Conservation (phyloP, 2,113 vertebrate species). For the Heloderma charlesbogerti region DNA sequence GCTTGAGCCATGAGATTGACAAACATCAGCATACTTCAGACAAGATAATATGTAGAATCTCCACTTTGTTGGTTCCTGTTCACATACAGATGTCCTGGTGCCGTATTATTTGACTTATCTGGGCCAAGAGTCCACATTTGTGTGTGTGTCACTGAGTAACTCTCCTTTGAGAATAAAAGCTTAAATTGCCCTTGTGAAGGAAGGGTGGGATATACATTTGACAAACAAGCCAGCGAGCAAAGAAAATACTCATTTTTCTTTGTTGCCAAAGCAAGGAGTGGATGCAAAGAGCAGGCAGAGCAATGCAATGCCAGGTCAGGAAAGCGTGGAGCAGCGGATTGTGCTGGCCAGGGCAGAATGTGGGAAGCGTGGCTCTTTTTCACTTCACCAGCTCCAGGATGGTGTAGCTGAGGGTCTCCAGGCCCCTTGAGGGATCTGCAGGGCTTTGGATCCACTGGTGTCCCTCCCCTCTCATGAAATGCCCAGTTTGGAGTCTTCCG, state of each 20-base stretch:
- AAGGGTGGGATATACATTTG: neutral
- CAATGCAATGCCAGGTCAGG: no score
- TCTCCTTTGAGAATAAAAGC: neutral
- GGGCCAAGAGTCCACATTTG: neutral
- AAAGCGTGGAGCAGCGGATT: no score
- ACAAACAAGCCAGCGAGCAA: neutral
- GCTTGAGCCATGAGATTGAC: conserved; percentile 17
- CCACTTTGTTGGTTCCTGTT: neutral
- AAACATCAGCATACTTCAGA: conserved; percentile 4
- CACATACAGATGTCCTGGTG: neutral
- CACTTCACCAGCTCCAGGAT: neutral
- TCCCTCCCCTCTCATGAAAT: neutral
- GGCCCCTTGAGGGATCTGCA: neutral
- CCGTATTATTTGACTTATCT: neutral
- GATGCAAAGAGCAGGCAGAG: neutral
- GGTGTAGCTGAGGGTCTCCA: neutral
- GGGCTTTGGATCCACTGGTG: neutral
- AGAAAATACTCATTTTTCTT: neutral
- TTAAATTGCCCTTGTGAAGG: neutral
- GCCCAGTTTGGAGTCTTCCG: neutral
- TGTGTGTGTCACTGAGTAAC: neutral
- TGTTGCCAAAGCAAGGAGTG: neutral
- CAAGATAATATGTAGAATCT: neutral
- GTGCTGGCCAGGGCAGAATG: neutral
- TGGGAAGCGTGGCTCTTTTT: neutral